phyloP scores from a whole-genome alignment of 2,797 vertebrate species.

The Falco columbarius region DNA sequence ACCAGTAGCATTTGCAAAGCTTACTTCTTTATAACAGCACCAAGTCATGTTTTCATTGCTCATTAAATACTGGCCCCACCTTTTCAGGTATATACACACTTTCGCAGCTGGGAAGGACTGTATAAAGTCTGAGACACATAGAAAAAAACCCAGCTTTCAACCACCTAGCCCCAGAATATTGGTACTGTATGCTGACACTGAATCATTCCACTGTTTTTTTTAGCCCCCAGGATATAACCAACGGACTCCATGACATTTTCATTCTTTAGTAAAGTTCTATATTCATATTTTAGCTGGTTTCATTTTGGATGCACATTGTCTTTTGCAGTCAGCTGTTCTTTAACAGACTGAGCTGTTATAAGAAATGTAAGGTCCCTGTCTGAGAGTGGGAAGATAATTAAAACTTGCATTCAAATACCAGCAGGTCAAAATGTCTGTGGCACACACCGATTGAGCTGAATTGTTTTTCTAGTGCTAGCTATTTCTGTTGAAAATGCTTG shows the following conservation, averaged over 20 bases:
- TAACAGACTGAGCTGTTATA: background rate
- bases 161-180: background rate
- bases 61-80: background rate
- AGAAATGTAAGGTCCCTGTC: background rate
- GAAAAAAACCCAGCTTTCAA: background rate
- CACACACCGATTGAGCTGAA: background rate
- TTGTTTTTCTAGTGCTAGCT: background rate
- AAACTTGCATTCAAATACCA: constrained; percentile 23
- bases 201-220: background rate
- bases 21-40: background rate
- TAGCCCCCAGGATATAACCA: background rate
- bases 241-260: background rate
- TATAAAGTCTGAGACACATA: background rate
- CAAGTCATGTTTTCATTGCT: background rate
- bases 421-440: background rate
- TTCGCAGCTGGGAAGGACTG: background rate
- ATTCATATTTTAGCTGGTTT: background rate
- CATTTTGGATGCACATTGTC: background rate
- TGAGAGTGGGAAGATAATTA: background rate
- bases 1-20: background rate
- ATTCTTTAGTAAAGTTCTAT: background rate
- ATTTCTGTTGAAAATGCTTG: background rate
- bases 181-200: background rate
- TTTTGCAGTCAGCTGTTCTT: background rate
- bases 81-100: background rate